Conservation (phyloP, 2,113 vertebrate species). For the Caranx ignobilis region DNA sequence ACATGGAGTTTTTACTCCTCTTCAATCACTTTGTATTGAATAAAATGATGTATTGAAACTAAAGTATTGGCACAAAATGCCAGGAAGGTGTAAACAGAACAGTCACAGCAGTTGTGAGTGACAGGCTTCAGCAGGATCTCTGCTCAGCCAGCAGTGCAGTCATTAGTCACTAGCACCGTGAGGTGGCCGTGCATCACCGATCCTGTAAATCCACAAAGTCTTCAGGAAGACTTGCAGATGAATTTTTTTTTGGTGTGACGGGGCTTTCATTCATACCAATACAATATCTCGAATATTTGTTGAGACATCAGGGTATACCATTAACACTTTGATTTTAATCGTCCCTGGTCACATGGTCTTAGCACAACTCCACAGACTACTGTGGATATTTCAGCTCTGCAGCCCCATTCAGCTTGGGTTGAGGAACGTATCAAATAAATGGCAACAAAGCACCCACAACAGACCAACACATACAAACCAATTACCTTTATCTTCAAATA, state of each 20-base stretch:
- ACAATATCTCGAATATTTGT: slow-evolving; percentile 6
- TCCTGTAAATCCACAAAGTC: background rate
- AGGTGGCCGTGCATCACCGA: background rate
- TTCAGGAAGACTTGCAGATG: fast-evolving
- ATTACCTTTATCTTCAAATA: slow-evolving; percentile 4
- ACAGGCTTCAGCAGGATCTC: background rate
- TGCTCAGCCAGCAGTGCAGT: background rate
- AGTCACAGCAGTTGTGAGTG: background rate
- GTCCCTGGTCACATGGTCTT: slow-evolving; percentile 26
- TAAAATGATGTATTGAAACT: background rate
- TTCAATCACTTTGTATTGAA: background rate
- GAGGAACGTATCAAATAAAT: slow-evolving; percentile 2
- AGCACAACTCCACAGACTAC: slow-evolving; percentile 11
- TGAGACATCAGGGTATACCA: background rate
- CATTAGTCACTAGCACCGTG: background rate
- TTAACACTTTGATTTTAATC: slow-evolving; percentile 13
- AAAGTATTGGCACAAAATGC: background rate
- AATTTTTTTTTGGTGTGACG: background rate
- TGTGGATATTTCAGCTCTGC: slow-evolving; percentile 6
- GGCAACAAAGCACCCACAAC: background rate
- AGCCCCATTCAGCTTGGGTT: background rate
- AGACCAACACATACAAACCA: background rate
- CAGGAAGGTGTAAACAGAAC: background rate
- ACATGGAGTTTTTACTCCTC: background rate
- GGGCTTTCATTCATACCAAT: background rate